phyloP scores from a whole-genome alignment of 2,888 invertebrate species.

The Balanococcus diminutus region DNA sequence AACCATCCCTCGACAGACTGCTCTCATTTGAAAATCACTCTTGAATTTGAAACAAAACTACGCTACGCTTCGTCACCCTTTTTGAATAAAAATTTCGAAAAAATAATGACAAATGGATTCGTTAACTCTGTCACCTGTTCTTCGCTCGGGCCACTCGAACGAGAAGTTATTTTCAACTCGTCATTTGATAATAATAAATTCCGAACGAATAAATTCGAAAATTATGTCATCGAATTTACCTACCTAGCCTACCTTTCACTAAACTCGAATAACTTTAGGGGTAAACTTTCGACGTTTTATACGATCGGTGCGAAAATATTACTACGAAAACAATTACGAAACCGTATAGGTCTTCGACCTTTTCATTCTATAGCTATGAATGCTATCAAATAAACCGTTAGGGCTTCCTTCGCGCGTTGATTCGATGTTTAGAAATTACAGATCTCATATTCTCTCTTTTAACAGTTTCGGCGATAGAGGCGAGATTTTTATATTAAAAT shows the following conservation, averaged over 20 bases:
- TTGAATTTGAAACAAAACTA: background rate
- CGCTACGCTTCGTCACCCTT: no score
- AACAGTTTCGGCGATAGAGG: background rate
- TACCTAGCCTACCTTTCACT: no score
- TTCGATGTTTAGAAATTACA: background rate
- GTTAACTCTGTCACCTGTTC: background rate
- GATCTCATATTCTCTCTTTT: constrained; percentile 1
- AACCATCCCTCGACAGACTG: background rate
- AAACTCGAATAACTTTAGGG: background rate
- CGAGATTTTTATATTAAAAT: constrained; percentile 3
- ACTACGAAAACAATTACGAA: background rate
- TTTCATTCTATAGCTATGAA: background rate
- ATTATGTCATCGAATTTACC: background rate
- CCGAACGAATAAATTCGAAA: background rate
- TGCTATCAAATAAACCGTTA: background rate
- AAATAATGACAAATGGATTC: background rate
- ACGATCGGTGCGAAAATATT: background rate
- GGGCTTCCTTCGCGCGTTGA: background rate
- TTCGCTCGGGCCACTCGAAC: background rate
- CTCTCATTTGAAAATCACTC: background rate
- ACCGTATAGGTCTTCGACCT: background rate
- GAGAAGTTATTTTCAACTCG: background rate
- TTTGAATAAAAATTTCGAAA: background rate
- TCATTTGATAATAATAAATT: background rate
- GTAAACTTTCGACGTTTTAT: background rate